These are phyloP conservation scores for Palythoa grandiflora DNA, from an alignment of 92 coral and sea anemone genomes.

Conservation along the genomic window DNA sequence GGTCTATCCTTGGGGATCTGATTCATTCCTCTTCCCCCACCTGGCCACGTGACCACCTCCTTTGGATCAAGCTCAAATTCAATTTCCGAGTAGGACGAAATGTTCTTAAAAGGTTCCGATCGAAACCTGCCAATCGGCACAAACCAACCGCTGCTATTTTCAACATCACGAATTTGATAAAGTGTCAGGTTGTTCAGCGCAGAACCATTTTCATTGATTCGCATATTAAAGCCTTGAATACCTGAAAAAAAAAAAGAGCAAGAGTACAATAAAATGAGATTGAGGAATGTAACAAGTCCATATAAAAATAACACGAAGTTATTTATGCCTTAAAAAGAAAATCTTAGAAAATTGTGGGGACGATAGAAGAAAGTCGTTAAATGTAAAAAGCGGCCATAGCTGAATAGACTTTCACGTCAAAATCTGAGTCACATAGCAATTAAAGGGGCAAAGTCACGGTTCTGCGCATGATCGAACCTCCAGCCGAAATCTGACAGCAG, in stretches of 20 bases:
- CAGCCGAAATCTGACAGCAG: too few relatives aligned
- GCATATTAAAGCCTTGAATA: constrained; percentile 47
- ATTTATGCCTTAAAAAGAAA: too few relatives aligned
- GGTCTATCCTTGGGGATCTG: constrained; percentile 78
- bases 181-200: constrained; percentile 37
- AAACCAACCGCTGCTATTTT: background rate
- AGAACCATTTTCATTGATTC: constrained; percentile 27
- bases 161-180: constrained; percentile 18
- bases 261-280: too few relatives aligned
- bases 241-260: background rate
- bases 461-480: too few relatives aligned
- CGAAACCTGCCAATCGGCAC: constrained; percentile 29
- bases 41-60: constrained; percentile 15
- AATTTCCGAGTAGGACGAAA: background rate
- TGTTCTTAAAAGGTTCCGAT: background rate
- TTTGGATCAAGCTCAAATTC: background rate
- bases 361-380: too few relatives aligned
- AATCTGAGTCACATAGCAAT: too few relatives aligned
- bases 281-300: too few relatives aligned
- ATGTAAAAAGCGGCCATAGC: too few relatives aligned
- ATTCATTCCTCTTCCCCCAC: constrained; percentile 27
- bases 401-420: too few relatives aligned
- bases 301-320: too few relatives aligned
- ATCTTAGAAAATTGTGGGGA: too few relatives aligned
- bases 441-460: too few relatives aligned